These are phyloP conservation scores for Bellardia bayeri DNA, from an alignment of 2,888 invertebrate genomes.

Conservation along the genomic window DNA sequence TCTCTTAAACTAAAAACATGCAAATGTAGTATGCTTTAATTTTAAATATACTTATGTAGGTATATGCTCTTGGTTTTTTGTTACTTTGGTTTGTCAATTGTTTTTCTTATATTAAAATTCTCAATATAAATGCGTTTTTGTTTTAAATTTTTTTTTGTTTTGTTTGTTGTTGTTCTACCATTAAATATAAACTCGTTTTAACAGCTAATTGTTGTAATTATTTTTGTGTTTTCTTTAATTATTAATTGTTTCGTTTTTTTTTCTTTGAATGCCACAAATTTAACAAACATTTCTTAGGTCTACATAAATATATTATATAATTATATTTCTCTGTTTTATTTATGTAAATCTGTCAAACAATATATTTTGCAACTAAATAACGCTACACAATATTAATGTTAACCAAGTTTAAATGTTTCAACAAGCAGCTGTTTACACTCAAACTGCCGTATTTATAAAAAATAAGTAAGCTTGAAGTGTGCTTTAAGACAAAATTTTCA, in stretches of 20 bases:
- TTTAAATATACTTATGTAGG: neutral
- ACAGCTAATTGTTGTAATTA: conserved; percentile 51
- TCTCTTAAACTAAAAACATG: conserved; percentile 42
- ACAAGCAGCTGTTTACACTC: neutral
- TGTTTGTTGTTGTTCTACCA: conserved; percentile 54
- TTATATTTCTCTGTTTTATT: neutral
- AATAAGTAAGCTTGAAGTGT: no score
- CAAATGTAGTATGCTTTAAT: conserved; percentile 6
- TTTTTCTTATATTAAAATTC: conserved; percentile 53
- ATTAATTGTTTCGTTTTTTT: conserved; percentile 12
- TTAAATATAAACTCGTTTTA: conserved; percentile 66
- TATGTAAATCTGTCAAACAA: neutral
- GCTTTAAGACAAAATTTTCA: no score
- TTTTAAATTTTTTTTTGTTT: conserved; percentile 26
- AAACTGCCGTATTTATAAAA: no score
- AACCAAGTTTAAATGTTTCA: neutral
- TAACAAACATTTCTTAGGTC: conserved; percentile 26
- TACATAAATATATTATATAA: neutral
- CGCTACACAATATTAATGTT: conserved; percentile 17
- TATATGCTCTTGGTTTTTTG: neutral
- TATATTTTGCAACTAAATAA: conserved; percentile 19
- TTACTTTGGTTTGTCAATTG: conserved; percentile 9
- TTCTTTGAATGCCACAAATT: conserved; percentile 4
- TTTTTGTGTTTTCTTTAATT: conserved; percentile 15
- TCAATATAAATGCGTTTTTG: conserved; percentile 70